phyloP scores from a whole-genome alignment of 37 sponge, comb jelly and placozoan species.

The Oopsacas minuta region DNA sequence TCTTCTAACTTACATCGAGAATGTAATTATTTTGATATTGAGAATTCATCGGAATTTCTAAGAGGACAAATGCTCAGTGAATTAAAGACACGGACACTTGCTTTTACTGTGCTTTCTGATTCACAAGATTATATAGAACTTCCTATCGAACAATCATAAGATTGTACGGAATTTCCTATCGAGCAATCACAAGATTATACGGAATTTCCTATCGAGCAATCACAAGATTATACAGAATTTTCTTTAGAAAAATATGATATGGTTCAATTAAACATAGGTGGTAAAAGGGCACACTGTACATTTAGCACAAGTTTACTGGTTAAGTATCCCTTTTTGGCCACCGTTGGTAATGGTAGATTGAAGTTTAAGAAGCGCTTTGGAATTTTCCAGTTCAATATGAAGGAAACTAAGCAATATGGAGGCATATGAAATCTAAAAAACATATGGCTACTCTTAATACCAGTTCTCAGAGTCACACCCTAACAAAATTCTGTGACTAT shows the following conservation, averaged over 20 bases:
- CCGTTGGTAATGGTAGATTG: background rate
- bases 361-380: background rate
- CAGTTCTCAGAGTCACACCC: background rate
- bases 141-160: too few species aligned
- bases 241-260: background rate
- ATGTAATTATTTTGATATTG: background rate
- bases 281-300: too few species aligned
- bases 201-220: too few species aligned
- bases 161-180: background rate
- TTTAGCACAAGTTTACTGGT: too few species aligned
- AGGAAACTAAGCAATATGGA: background rate
- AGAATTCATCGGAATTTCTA: background rate
- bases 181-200: background rate
- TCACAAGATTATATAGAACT: too few species aligned
- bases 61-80: background rate
- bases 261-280: too few species aligned
- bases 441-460: background rate
- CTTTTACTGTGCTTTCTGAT: too few species aligned
- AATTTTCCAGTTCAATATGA: background rate
- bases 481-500: background rate
- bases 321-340: background rate
- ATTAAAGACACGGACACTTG: background rate
- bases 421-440: background rate
- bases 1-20: background rate
- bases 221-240: background rate